phyloP scores from a whole-genome alignment of 2,113 vertebrate species.

The Larimichthys crocea region DNA sequence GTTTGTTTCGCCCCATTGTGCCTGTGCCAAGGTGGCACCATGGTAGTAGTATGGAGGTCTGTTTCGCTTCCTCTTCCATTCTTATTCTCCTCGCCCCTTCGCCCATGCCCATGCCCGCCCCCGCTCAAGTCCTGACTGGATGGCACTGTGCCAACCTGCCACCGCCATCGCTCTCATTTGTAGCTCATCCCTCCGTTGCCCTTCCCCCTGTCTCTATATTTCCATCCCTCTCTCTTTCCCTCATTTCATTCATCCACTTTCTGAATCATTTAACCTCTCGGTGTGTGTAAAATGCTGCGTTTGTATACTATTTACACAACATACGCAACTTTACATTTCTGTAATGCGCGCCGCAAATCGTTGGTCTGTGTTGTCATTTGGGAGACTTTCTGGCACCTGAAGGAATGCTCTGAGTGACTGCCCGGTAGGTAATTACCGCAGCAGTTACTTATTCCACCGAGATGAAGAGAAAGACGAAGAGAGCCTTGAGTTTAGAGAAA shows the following conservation, averaged over 20 bases:
- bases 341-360: neutral
- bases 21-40: slow-evolving; percentile 78
- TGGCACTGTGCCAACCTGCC: slow-evolving; percentile 86
- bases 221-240: slow-evolving; percentile 66
- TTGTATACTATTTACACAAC: slow-evolving; percentile 8
- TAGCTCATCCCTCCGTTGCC: slow-evolving; percentile 80
- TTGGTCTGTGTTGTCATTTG: slow-evolving; percentile 33
- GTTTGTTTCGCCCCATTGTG: slow-evolving; percentile 46
- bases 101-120: slow-evolving; percentile 82
- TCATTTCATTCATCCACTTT: slow-evolving; percentile 68
- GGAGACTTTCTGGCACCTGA: slow-evolving; percentile 72
- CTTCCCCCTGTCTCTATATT: slow-evolving; percentile 79
- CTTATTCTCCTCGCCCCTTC: slow-evolving; percentile 77
- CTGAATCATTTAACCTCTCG: slow-evolving; percentile 43
- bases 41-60: slow-evolving; percentile 75
- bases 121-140: slow-evolving; percentile 84
- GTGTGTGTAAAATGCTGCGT: slow-evolving; percentile 15
- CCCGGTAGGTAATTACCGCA: slow-evolving; percentile 72
- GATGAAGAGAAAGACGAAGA: slow-evolving; percentile 67
- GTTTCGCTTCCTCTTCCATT: slow-evolving; percentile 78
- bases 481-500: slow-evolving; percentile 69
- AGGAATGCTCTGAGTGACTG: slow-evolving; percentile 64
- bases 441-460: slow-evolving; percentile 77
- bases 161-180: slow-evolving; percentile 84
- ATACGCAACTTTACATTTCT: slow-evolving; percentile 28